Conservation (phyloP, 2,888 invertebrate genomes). For the Meteorus colon region DNA sequence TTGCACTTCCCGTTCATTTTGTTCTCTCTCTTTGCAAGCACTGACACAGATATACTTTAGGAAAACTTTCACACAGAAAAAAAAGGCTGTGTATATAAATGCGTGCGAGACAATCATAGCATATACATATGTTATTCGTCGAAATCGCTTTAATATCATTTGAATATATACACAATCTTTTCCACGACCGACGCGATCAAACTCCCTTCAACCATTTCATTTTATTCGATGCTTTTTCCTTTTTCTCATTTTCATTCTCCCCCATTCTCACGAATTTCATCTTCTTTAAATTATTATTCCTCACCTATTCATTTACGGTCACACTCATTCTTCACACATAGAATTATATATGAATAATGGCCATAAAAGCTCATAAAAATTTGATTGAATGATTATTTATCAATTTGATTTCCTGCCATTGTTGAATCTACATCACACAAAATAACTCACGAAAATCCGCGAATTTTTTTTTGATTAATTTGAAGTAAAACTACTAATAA, state of each 20-base stretch:
- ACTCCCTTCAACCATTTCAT: not conserved
- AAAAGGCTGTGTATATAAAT: not conserved
- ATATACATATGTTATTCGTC: constrained; percentile 1
- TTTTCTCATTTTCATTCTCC: not conserved
- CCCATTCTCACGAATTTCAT: constrained; percentile 9
- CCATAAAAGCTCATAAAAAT: too few relatives aligned
- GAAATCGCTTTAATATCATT: constrained; percentile 26
- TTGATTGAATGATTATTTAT: not conserved
- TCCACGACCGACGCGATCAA: not conserved
- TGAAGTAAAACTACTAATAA: too few relatives aligned
- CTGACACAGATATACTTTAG: not conserved
- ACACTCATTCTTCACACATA: not conserved
- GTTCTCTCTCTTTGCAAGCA: constrained; percentile 34
- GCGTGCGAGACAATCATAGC: constrained; percentile 28
- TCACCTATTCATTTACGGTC: not conserved
- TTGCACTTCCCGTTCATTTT: constrained; percentile 28
- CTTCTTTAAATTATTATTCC: constrained; percentile 17
- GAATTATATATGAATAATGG: not conserved
- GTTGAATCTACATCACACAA: not conserved
- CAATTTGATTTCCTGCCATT: not conserved
- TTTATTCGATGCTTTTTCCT: not conserved
- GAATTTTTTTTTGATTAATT: too few relatives aligned
- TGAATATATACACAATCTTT: not conserved
- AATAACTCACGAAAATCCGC: too few relatives aligned
- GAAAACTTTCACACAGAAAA: not conserved